Percentiles rank a stretch among this genome's conserved stretches.
Evolutionary conservation across 2,888 invertebrate genomes (phyloP).

Genomic region (Troilus luridus): DNA sequence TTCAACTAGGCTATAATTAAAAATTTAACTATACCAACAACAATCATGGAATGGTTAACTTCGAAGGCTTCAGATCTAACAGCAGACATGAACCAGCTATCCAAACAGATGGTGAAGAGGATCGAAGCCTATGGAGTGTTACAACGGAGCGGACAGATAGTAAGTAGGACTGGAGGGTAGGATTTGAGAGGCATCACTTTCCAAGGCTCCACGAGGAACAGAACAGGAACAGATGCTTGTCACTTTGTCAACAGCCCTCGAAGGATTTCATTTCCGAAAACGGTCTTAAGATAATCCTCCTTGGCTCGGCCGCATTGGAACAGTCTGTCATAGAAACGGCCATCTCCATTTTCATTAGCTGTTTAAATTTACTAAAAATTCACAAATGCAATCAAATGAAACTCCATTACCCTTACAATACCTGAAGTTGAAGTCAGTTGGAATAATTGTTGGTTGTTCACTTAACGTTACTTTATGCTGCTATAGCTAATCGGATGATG

Average conservation of each 20-base stretch:
- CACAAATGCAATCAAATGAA: neutral
- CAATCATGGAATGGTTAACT: neutral
- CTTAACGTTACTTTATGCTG: too few species aligned
- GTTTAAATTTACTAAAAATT: neutral
- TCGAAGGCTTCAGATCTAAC: neutral
- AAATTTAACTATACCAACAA: too few species aligned
- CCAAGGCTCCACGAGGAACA: constrained; percentile 19
- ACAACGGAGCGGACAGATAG: neutral
- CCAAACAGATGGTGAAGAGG: neutral
- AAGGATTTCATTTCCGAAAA: constrained; percentile 5
- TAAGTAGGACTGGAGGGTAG: neutral
- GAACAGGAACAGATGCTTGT: constrained; percentile 29
- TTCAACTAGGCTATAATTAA: too few species aligned
- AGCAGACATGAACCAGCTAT: neutral
- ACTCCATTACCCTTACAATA: neutral
- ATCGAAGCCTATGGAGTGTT: neutral
- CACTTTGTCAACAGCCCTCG: neutral
- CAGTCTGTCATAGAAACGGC: neutral
- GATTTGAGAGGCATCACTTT: constrained; percentile 27
- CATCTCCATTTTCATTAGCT: neutral
- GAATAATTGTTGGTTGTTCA: too few species aligned
- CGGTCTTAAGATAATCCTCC: neutral
- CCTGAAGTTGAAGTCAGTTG: too few species aligned
- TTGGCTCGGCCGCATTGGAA: neutral
- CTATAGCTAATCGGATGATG: too few species aligned